These are phyloP conservation scores for Pangasius krempfi DNA, from an alignment of 2,797 vertebrate genomes.

Conservation along the genomic window DNA sequence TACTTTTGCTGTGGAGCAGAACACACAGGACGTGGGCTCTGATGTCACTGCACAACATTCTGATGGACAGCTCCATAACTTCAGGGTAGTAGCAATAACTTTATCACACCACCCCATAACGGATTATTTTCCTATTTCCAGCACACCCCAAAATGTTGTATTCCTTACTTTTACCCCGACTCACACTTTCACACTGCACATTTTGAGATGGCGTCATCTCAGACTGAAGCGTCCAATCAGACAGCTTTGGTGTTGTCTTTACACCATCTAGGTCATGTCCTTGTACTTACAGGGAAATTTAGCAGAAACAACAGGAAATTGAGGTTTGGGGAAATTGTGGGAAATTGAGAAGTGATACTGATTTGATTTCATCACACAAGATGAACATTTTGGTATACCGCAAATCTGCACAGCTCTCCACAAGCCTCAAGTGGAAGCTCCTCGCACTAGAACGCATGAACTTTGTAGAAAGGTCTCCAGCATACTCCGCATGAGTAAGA, in stretches of 20 bases:
- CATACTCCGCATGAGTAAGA: background rate
- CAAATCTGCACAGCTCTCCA: background rate
- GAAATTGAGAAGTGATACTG: slow-evolving; percentile 3
- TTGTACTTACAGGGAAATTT: background rate
- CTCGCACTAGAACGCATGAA: too few species aligned
- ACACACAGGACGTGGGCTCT: background rate
- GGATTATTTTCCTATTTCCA: background rate
- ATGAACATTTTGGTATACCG: background rate
- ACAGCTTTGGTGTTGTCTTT: background rate
- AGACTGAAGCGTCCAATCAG: background rate
- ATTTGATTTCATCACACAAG: background rate
- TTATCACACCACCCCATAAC: background rate
- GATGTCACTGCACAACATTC: background rate
- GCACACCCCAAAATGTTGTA: background rate
- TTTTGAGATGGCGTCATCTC: background rate
- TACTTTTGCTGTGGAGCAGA: background rate
- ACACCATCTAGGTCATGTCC: background rate
- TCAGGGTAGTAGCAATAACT: background rate
- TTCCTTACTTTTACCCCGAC: background rate
- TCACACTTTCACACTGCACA: background rate
- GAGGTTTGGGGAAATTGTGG: background rate
- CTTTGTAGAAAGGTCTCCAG: background rate
- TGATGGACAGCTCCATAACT: background rate
- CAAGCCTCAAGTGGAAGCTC: background rate
- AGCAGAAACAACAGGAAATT: background rate